phyloP scores from a whole-genome alignment of 2,113 vertebrate genomes.

The Pithys albifrons region DNA sequence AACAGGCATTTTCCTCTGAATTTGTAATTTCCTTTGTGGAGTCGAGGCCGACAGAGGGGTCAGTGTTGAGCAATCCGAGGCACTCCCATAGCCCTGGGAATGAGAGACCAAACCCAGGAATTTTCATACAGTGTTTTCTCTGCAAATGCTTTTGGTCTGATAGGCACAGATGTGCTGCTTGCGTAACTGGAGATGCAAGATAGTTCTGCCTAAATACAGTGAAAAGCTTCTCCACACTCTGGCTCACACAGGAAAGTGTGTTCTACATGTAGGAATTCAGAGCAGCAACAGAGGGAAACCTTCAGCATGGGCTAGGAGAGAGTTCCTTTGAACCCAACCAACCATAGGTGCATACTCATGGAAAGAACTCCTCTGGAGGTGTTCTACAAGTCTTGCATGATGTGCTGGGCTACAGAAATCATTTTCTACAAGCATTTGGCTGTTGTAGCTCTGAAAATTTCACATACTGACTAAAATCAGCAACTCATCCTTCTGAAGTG shows the following conservation, averaged over 20 bases:
- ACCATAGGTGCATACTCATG: neutral
- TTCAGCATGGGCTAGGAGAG: neutral
- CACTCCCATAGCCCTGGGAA: constrained; percentile 39
- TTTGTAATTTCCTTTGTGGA: neutral
- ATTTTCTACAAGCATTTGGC: neutral
- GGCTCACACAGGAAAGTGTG: neutral
- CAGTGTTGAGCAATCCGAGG: constrained; percentile 33
- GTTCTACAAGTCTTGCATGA: neutral
- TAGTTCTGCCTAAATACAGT: neutral
- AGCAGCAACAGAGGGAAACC: neutral
- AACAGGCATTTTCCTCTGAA: neutral
- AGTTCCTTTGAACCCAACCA: neutral
- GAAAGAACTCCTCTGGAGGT: neutral
- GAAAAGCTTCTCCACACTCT: neutral
- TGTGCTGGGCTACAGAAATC: neutral
- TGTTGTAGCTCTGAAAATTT: neutral
- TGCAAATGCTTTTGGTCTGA: constrained; percentile 54
- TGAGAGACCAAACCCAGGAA: constrained; percentile 40
- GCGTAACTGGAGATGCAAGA: constrained; percentile 45
- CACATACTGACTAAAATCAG: neutral
- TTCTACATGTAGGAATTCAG: neutral
- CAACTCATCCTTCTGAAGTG: neutral
- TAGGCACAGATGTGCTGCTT: constrained; percentile 54
- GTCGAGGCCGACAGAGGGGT: constrained; percentile 23
- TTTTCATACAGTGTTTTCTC: constrained; percentile 63